Percentiles rank a stretch among this genome's conserved stretches.
Conservation (phyloP, 2,888 invertebrate species). For the Eustalomyia histrio region DNA sequence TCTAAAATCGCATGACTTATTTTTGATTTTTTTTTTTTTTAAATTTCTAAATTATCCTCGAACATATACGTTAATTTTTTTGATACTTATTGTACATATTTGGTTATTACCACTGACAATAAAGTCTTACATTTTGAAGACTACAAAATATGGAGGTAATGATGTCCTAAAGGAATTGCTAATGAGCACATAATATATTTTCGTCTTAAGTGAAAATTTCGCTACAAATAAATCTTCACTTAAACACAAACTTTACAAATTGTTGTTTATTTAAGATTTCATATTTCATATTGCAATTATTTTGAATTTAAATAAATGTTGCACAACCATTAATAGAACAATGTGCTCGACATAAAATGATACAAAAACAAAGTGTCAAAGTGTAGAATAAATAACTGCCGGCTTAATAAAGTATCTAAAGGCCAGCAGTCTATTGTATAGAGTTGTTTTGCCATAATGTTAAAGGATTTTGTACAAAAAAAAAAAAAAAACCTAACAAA, state of each 20-base stretch:
- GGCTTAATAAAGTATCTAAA: conserved; percentile 36
- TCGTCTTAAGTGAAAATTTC: not conserved
- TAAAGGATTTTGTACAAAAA: not conserved
- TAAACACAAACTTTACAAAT: conserved; percentile 7
- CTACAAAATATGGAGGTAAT: conserved; percentile 14
- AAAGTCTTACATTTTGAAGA: not conserved
- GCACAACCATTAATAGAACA: not conserved
- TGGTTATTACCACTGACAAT: not conserved
- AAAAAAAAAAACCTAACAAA: conserved; percentile 19
- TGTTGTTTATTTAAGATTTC: conserved; percentile 21
- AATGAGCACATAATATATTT: conserved; percentile 33
- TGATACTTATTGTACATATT: not conserved
- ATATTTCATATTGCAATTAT: conserved; percentile 18
- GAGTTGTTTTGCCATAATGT: not conserved
- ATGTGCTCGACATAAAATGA: conserved; percentile 12
- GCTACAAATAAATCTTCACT: conserved; percentile 16
- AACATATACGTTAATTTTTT: not conserved
- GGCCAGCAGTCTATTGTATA: not conserved
- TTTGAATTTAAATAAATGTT: conserved; percentile 16
- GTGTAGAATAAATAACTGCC: conserved; percentile 32
- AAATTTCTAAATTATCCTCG: no score
- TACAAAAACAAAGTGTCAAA: conserved; percentile 32
- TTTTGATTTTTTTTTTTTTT: no score
- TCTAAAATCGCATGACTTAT: no score
- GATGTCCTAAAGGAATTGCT: conserved; percentile 55